Conservation (phyloP, 1,140 invertebrate species). For the Drosophila tristis region DNA sequence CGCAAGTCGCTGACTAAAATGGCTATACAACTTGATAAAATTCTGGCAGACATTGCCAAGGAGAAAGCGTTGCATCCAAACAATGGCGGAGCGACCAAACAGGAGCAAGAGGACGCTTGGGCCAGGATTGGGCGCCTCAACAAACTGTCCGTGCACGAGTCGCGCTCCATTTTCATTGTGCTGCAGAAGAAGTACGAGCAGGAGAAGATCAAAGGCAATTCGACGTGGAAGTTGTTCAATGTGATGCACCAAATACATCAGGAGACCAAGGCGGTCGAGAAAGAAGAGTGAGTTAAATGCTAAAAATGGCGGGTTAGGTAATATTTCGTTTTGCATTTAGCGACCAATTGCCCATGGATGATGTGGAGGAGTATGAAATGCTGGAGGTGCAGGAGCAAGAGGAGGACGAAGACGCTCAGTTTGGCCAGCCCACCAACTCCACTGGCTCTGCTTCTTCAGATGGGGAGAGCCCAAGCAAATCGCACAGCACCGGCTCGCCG, state of each 20-base stretch:
- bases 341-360: slow-evolving; percentile 64
- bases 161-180: slow-evolving; percentile 81
- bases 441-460: slow-evolving; percentile 71
- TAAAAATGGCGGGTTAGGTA: not conserved
- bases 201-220: slow-evolving; percentile 73
- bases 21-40: slow-evolving; percentile 81
- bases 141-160: slow-evolving; percentile 78
- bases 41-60: slow-evolving; percentile 74
- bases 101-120: slow-evolving; percentile 80
- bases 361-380: slow-evolving; percentile 81
- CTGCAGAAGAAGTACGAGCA: slow-evolving; percentile 81
- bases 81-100: slow-evolving; percentile 67
- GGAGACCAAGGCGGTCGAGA: slow-evolving; percentile 50
- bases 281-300: slow-evolving; percentile 62
- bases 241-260: slow-evolving; percentile 80
- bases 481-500: slow-evolving; percentile 67
- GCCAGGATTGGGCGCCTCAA: slow-evolving; percentile 74
- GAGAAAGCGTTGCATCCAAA: slow-evolving; percentile 78
- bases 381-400: slow-evolving; percentile 76
- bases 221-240: slow-evolving; percentile 74
- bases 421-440: slow-evolving; percentile 48
- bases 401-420: slow-evolving; percentile 44
- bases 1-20: slow-evolving; percentile 75
- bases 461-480: slow-evolving; percentile 75
- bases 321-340: slow-evolving; percentile 19